Evolutionary conservation across 1,140 invertebrate genomes (phyloP), one percentile per base, ranked within the genome.

Genomic region (Heliconius himera): DNA sequence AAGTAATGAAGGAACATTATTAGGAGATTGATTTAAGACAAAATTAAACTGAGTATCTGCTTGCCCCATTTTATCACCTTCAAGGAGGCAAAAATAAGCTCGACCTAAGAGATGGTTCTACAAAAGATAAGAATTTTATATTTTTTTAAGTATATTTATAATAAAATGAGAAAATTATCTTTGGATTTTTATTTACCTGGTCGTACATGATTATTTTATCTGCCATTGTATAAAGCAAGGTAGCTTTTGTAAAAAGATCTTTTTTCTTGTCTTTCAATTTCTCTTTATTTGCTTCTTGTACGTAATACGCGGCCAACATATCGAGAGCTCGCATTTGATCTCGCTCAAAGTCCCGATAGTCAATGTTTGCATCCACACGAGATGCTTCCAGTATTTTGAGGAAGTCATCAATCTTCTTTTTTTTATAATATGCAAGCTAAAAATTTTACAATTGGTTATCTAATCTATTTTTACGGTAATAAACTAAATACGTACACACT

Each of bases 121-220:
- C 79, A 93, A 89, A 75, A 77, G 79, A 36, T 46, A 46, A 16
- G 5, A 51, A 51, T 20, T 20, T 2, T 51, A 5, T 51, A 51
- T 51, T 18, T 51, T 2, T 51, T 51, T 51, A 20, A 51, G 49
- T 51, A 51, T 51, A 51, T 20, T 51, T 51, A 51, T 33, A 74
- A 76, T 18, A 74, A 38, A 1, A 29, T 76, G 22, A 76, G 18
- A 33, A 71, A 46, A 16, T 46, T 26, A 70, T 70, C 6, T 38
- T 71, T 66, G n/a, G 54, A 70, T 71, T 74, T 46, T 73, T 8
- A 56, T 84, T 93, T 95, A 98, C 97, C 96, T 99, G 98, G 93
- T 99, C 99, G 95, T 99, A 99, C 99, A 99, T 99, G 84, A 99
- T 99, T 91, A 99, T 99, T 95, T 99, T 99, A 92, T 99, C 99